Evolutionary conservation across 2,797 vertebrate species (phyloP).

Genomic region (Syngnathus acus): DNA sequence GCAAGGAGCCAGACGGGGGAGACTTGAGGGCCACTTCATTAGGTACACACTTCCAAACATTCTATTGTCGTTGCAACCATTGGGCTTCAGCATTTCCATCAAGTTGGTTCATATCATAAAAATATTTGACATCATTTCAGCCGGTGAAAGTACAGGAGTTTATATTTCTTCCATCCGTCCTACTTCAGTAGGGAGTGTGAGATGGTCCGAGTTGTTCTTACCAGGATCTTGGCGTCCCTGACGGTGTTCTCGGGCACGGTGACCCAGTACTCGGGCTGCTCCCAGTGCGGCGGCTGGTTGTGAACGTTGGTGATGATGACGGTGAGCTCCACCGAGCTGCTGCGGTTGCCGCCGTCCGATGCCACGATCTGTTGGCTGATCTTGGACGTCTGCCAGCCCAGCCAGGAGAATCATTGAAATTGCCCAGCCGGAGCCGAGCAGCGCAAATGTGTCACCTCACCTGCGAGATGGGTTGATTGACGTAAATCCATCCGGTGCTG

Average conservation of each 20-base stretch:
- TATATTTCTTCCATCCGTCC: not conserved
- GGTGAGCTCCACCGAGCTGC: constrained; percentile 74
- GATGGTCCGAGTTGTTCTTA: constrained; percentile 25
- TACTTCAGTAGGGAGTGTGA: not conserved
- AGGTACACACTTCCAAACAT: not conserved
- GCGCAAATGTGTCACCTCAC: constrained; percentile 43
- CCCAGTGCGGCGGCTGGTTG: constrained; percentile 84
- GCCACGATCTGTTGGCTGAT: constrained; percentile 75
- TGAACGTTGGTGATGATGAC: constrained; percentile 80
- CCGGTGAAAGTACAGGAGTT: no score
- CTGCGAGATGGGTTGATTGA: constrained; percentile 78
- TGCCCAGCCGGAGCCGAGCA: no score
- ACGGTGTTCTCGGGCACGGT: constrained; percentile 77
- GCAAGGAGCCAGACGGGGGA: not conserved
- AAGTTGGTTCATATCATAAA: no score
- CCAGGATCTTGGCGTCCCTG: constrained; percentile 72
- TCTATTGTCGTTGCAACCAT: not conserved
- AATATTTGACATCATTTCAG: no score
- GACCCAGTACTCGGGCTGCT: constrained; percentile 75
- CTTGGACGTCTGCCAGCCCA: constrained; percentile 65
- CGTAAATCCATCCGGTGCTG: constrained; percentile 82
- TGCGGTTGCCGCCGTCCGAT: constrained; percentile 80
- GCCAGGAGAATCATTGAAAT: no score
- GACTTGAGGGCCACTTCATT: not conserved
- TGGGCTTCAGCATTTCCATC: no score